Conservation (phyloP, 37 sponge, comb jelly and placozoan genomes). For the Diacarnus erythraeanus region DNA sequence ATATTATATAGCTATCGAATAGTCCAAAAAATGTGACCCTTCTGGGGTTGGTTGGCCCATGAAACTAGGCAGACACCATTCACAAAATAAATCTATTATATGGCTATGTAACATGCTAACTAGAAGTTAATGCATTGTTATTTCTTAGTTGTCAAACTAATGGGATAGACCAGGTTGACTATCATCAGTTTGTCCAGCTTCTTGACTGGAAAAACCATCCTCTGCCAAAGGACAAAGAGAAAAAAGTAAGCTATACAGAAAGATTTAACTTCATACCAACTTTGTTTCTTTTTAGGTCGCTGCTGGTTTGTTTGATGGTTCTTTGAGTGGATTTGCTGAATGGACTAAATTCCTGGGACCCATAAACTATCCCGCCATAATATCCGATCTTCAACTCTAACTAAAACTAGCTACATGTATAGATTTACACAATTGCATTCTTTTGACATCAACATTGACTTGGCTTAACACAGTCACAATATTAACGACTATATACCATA, state of each 20-base stretch:
- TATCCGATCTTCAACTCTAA: slow-evolving; percentile 26
- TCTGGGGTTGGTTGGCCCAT: too few species aligned
- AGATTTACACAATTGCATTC: neutral
- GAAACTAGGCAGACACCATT: too few species aligned
- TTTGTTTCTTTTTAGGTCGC: slow-evolving; percentile 11
- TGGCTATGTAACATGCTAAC: too few species aligned
- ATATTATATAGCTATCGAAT: neutral
- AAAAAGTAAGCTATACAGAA: neutral
- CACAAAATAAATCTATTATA: neutral
- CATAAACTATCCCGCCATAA: slow-evolving; percentile 11
- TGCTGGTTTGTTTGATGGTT: slow-evolving; percentile 12
- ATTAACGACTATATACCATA: too few species aligned
- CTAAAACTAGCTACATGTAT: neutral
- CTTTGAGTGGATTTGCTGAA: slow-evolving; percentile 9
- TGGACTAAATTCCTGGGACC: slow-evolving; percentile 11
- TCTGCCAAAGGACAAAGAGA: slow-evolving; percentile 4
- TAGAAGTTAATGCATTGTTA: too few species aligned
- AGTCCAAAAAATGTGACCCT: too few species aligned
- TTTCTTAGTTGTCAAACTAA: slow-evolving; percentile 48
- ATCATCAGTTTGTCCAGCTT: slow-evolving; percentile 61
- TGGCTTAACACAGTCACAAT: too few species aligned
- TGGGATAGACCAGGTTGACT: slow-evolving; percentile 37
- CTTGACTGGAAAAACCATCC: slow-evolving; percentile 77
- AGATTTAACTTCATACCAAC: neutral
- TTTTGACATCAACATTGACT: neutral